These are phyloP conservation scores for Neotoxoptera formosana DNA, from an alignment of 1,140 invertebrate genomes.

Conservation along the genomic window DNA sequence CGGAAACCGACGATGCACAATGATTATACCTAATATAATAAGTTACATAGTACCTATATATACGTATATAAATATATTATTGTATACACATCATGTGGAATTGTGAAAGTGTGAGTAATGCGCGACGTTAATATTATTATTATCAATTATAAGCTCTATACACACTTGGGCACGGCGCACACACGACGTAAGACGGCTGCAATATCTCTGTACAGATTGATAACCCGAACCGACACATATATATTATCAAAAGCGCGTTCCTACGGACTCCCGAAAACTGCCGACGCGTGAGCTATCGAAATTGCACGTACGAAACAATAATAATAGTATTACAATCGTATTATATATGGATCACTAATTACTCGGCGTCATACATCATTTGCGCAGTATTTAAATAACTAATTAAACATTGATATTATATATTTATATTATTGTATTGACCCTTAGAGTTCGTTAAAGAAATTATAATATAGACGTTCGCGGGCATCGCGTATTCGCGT, in stretches of 20 bases:
- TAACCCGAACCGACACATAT: background rate
- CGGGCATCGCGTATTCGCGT: background rate
- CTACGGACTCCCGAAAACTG: background rate
- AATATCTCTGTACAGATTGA: background rate
- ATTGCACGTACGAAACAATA: background rate
- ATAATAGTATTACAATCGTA: background rate
- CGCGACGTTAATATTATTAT: background rate
- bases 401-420: background rate
- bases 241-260: background rate
- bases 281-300: background rate
- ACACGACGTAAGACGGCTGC: background rate
- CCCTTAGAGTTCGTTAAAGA: background rate
- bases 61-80: too few species aligned
- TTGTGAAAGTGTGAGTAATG: constrained; percentile 7
- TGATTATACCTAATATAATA: constrained; percentile 15
- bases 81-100: background rate
- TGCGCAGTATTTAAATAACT: background rate
- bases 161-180: background rate
- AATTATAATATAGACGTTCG: background rate
- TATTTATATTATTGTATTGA: background rate
- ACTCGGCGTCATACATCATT: background rate
- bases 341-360: background rate
- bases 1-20: constrained; percentile 2
- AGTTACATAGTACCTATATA: background rate
- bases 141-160: background rate